Evolutionary conservation across 37 sponge, comb jelly and placozoan species (phyloP), one percentile per base, ranked within the genome.

Genomic region (Haliclona indistincta): DNA sequence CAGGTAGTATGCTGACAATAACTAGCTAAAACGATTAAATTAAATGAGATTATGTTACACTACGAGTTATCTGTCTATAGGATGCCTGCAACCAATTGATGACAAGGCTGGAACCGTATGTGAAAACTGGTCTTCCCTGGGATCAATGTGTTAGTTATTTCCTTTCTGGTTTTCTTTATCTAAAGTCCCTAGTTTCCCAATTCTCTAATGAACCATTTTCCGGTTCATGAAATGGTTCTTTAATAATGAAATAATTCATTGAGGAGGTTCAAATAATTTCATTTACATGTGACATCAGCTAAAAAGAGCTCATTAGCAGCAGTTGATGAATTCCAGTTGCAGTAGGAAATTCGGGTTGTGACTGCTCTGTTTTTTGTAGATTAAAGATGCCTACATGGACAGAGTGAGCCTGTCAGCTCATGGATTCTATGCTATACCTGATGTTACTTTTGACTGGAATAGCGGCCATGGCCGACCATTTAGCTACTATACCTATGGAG

Each of bases 101-200:
- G 28, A 44, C 43, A 33, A 43, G 86, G 20, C 43, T 85, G 26
- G 58, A 39, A 25, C 78, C 85, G 32, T 66, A 43, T 43, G 68
- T 33, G 64, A 43, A 71, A 43, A 43, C 32, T 53, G 67, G 78
- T 67, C 68, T 29, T n/a, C 34, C 11, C 7, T 84, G 85, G 85
- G 85, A 84, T n/a, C 71, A 77, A 3, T 77, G 85, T 77, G 85
- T 84, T 43, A 62, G 76, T 64, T 37, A n/a, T n/a, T n/a, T n/a
- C n/a, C n/a, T n/a, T n/a, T n/a, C n/a, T n/a, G n/a, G n/a, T n/a
- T n/a, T n/a, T n/a, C n/a, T n/a, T n/a, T n/a, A n/a, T n/a, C n/a
- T n/a, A n/a, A n/a, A n/a, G n/a, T n/a, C n/a, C n/a, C n/a, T n/a
- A n/a, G n/a, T n/a, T n/a, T n/a, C n/a, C n/a, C n/a, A n/a, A n/a